Evolutionary conservation across 2,888 invertebrate species (phyloP).

Genomic region (Syrista parreyssii): DNA sequence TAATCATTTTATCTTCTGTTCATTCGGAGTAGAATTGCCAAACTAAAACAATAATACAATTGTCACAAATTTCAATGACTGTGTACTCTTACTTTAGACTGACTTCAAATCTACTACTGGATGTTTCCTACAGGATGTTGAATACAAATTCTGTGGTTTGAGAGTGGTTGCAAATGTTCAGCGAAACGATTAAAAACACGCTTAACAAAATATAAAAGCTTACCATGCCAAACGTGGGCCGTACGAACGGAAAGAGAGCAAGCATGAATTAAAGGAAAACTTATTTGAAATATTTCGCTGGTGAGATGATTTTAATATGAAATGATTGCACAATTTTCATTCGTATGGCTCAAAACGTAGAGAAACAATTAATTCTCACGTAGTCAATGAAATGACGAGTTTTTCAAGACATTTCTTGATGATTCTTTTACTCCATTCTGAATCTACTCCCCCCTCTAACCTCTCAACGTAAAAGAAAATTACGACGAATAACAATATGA

Average conservation of each 20-base stretch:
- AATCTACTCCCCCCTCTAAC: not conserved
- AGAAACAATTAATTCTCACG: not conserved
- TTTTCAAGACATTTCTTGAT: not conserved
- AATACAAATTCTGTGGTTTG: not conserved
- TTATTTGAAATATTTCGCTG: not conserved
- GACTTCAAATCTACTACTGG: not conserved
- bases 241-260: slow-evolving; percentile 6
- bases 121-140: not conserved
- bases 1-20: not conserved
- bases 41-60: not conserved
- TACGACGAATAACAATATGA: not conserved
- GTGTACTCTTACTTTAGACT: not conserved
- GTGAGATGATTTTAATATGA: not conserved
- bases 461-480: not conserved
- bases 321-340: not conserved
- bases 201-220: slow-evolving; percentile 4
- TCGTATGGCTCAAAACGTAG: not conserved
- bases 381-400: not conserved
- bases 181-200: slow-evolving; percentile 10
- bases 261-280: not conserved
- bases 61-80: not conserved
- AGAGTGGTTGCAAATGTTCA: slow-evolving; percentile 4
- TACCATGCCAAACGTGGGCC: slow-evolving; percentile 5
- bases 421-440: not conserved
- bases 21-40: not conserved